Percentiles rank a stretch among this genome's conserved stretches.
Conservation (phyloP, 2,888 invertebrate species). For the Drosophila longiperda region DNA sequence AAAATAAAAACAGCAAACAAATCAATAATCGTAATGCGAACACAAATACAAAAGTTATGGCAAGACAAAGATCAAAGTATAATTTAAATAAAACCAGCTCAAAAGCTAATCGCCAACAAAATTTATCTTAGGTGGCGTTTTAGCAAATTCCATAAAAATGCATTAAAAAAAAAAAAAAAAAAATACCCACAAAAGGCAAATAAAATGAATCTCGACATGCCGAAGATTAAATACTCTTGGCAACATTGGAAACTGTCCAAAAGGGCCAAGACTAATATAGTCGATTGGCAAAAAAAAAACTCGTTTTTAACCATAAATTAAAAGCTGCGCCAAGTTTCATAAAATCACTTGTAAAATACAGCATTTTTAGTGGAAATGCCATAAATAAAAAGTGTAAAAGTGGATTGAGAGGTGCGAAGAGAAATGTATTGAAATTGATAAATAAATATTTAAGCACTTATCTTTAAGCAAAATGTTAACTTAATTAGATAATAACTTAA, state of each 20-base stretch:
- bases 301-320: background rate
- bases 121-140: slow-evolving; percentile 39
- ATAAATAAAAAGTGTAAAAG: slow-evolving; percentile 4
- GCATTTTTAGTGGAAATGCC: background rate
- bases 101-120: slow-evolving; percentile 47
- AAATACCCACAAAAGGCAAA: background rate
- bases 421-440: slow-evolving; percentile 44
- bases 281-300: background rate
- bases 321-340: background rate
- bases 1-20: slow-evolving; percentile 15
- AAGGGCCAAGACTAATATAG: background rate
- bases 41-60: slow-evolving; percentile 24
- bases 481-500: slow-evolving; percentile 82
- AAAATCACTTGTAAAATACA: too few relatives aligned
- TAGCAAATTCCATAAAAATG: slow-evolving; percentile 36
- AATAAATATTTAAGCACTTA: slow-evolving; percentile 76
- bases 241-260: background rate
- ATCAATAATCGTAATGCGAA: slow-evolving; percentile 42
- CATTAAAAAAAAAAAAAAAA: slow-evolving; percentile 11
- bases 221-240: slow-evolving; percentile 19
- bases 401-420: slow-evolving; percentile 1
- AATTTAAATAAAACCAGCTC: slow-evolving; percentile 42
- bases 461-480: slow-evolving; percentile 80
- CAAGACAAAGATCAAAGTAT: slow-evolving; percentile 40
- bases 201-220: background rate